Conservation (phyloP, 2,113 vertebrate genomes). For the Zosterops japonicus region DNA sequence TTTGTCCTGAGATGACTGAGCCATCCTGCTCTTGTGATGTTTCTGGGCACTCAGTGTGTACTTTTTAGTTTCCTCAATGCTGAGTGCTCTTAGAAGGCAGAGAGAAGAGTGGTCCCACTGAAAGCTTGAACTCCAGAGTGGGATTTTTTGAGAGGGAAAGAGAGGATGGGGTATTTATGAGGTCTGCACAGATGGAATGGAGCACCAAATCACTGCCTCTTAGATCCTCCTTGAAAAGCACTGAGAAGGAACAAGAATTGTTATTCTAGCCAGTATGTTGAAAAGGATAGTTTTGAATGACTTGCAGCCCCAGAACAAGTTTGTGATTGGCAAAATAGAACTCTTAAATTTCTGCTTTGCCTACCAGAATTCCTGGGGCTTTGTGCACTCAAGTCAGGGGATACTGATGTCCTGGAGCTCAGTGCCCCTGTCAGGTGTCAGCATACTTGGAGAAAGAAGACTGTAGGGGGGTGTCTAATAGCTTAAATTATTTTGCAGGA, state of each 20-base stretch:
- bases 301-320: background rate
- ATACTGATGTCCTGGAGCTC: background rate
- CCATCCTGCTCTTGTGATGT: background rate
- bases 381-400: background rate
- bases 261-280: background rate
- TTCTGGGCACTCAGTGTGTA: background rate
- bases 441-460: background rate
- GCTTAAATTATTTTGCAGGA: background rate
- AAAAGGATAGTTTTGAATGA: background rate
- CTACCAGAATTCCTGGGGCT: background rate
- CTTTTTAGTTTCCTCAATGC: background rate
- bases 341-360: background rate
- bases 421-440: background rate
- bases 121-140: background rate
- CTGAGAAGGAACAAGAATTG: background rate
- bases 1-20: background rate
- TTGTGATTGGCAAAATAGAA: background rate
- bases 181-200: background rate
- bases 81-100: background rate
- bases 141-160: background rate
- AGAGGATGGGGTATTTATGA: background rate
- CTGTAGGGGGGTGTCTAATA: background rate
- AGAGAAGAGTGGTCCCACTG: background rate
- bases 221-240: background rate
- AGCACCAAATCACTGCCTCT: background rate